Conservation (phyloP, 2,797 vertebrate genomes). For the Gymnoscopelus microlampas region DNA sequence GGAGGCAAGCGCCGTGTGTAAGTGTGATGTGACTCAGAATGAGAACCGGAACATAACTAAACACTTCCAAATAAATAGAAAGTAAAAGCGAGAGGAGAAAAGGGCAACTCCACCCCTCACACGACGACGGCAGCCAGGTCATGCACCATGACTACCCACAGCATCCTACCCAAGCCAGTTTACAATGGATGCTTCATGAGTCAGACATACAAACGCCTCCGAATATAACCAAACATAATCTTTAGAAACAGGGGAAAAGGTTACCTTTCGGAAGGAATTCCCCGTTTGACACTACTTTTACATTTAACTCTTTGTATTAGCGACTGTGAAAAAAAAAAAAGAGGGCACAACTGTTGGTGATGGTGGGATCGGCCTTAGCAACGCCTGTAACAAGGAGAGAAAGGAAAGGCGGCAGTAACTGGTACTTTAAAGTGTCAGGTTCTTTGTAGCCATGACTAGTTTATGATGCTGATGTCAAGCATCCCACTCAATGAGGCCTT, state of each 20-base stretch:
- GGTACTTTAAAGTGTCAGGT: conserved; percentile 97
- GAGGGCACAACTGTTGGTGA: conserved; percentile 83
- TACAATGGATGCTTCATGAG: not conserved
- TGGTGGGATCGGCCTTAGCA: conserved; percentile 84
- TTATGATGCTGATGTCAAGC: conserved; percentile 99
- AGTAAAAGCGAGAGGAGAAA: not conserved
- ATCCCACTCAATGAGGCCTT: conserved; percentile 98
- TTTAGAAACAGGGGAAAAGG: conserved; percentile 76
- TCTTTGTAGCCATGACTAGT: conserved; percentile 97
- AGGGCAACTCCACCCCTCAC: not conserved
- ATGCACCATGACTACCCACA: not conserved
- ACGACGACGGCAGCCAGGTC: not conserved
- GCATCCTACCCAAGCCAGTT: not conserved
- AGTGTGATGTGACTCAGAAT: not conserved
- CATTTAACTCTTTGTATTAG: conserved; percentile 84
- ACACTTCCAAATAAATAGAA: not conserved
- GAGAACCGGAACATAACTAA: not conserved
- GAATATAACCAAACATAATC: conserved; percentile 57
- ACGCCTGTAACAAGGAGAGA: conserved; percentile 83
- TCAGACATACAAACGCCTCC: too few relatives aligned
- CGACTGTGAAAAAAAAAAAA: conserved; percentile 77
- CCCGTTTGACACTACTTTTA: conserved; percentile 85
- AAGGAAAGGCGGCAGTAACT: conserved; percentile 87
- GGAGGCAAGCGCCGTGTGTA: not conserved
- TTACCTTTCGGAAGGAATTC: conserved; percentile 81